Conservation (phyloP, 1,140 invertebrate species). For the Solenopsis invicta region DNA sequence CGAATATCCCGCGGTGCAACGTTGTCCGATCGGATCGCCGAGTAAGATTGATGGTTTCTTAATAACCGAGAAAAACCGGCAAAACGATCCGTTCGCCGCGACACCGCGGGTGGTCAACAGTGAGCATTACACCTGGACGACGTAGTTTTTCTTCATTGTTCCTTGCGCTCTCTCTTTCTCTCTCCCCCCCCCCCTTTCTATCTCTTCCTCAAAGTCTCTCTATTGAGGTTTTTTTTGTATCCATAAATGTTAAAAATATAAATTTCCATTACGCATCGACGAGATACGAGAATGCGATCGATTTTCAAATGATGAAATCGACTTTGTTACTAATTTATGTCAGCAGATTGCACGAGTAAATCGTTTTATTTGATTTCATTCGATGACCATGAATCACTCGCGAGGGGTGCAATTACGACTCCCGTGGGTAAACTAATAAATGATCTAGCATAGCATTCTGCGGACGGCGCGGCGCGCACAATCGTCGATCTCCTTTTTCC, state of each 20-base stretch:
- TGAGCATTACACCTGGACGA: constrained; percentile 74
- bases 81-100: constrained; percentile 81
- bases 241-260: neutral
- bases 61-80: constrained; percentile 86
- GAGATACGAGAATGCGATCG: neutral
- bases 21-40: constrained; percentile 75
- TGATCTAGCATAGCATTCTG: neutral
- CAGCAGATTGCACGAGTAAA: constrained; percentile 6
- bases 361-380: constrained; percentile 51
- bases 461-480: constrained; percentile 6
- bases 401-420: constrained; percentile 33
- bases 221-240: neutral
- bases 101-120: constrained; percentile 79
- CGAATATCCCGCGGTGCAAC: constrained; percentile 72
- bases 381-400: constrained; percentile 47
- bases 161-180: constrained; percentile 6
- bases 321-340: neutral
- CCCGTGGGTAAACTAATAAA: constrained; percentile 45
- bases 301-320: neutral
- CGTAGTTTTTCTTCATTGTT: constrained; percentile 77
- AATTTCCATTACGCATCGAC: constrained; percentile 31
- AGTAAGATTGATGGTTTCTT: constrained; percentile 85
- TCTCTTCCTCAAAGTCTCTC: neutral
- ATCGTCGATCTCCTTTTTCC: constrained; percentile 45
- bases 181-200: neutral